Base-by-base conservation (phyloP, 2,113 vertebrate species). In the Spea multiplicata region DNA sequence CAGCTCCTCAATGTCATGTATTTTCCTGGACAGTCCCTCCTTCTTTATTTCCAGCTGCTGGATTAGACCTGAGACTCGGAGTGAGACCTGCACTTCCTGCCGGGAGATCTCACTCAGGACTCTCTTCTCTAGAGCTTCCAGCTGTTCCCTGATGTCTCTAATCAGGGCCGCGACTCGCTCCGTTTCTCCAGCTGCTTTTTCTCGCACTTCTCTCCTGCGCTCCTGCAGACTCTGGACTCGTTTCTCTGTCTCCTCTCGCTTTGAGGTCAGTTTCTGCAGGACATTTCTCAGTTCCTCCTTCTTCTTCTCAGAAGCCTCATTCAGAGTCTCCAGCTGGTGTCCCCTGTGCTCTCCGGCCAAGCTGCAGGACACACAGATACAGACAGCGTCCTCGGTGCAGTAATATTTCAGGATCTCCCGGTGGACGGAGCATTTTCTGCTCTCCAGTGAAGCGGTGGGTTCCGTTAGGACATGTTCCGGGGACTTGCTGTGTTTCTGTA, bases 351-450 rank as follows among this genome's bases (percentile, higher is more conserved):
- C 85, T 16, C 93, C 92, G 0, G 93, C 89, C 45, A 92, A 82
- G 0, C 90, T 91, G 61, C 92, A 93, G 78, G 92, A 88, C 0
- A 88, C 93, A 82, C 93, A 94, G 71, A 93, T 90, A 65, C 90
- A 92, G 81, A 85, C 67, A 0, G 30, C 67, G 16, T 92, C 93
- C 64, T 90, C 86, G 80, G 84, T 13, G 57, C 92, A 94, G 89
- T 90, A 93, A 87, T 93, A 92, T 0, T 90, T 88, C 86, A 92
- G 93, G 44, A 91, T 88, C 80, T 94, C 91, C 66, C 92, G 90
- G 83, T 94, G 92, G 53, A 93, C 92, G 76, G 87, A 88, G 80
- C 92, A 93, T 72, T 83, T 88, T 90, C 90, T 93, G 3, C 77
- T 46, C 4, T 90, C 90, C 57, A 91, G 84, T 44, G 92, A 91